These are phyloP conservation scores for Orthonychiurus folsomi DNA, from an alignment of 2,888 invertebrate species.

Conservation along the genomic window DNA sequence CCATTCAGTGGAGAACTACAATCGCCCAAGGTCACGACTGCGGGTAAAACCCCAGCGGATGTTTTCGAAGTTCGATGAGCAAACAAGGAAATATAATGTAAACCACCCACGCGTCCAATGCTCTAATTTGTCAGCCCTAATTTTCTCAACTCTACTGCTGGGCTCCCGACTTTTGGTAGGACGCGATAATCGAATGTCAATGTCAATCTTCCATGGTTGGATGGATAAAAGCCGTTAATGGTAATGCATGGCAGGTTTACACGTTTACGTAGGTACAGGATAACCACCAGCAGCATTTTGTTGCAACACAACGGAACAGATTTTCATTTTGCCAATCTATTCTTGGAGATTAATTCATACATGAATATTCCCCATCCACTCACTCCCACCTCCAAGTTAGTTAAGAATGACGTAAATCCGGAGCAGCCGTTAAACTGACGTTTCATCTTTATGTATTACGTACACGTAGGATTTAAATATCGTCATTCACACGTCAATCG, in stretches of 20 bases:
- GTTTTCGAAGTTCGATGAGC: not conserved
- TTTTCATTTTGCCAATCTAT: not conserved
- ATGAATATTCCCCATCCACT: not conserved
- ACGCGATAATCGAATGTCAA: not conserved
- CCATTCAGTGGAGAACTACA: too few species aligned
- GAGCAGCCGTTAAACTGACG: too few species aligned
- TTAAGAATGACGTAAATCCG: not conserved
- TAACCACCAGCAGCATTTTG: too few species aligned
- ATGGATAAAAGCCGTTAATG: too few species aligned
- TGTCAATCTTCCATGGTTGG: not conserved
- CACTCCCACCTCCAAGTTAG: not conserved
- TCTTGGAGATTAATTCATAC: too few species aligned
- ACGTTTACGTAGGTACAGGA: too few species aligned
- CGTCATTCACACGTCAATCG: not conserved
- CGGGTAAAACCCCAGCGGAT: not conserved
- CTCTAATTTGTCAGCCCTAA: not conserved
- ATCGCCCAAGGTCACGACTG: too few species aligned
- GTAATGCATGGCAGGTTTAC: too few species aligned
- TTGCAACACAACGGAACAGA: too few species aligned
- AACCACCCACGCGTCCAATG: not conserved
- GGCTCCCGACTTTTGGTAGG: not conserved
- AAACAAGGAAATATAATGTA: not conserved
- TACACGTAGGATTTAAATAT: not conserved
- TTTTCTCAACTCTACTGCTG: not conserved
- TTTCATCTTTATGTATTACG: too few species aligned